phyloP scores from a whole-genome alignment of 2,888 invertebrate species.

The Merodon equestris region DNA sequence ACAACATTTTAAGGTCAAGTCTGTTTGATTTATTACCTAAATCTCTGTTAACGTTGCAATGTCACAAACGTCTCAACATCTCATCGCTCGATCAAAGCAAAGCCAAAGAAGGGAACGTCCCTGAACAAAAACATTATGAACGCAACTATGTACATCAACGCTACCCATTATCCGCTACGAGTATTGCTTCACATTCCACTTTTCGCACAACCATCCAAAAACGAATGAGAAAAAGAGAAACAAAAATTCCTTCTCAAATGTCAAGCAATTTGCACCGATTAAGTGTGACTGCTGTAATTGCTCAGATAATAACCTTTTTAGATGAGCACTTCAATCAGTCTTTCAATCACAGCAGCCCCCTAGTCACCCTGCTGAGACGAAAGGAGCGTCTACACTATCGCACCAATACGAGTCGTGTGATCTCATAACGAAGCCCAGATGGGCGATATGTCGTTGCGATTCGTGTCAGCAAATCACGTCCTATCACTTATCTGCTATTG shows the following conservation, averaged over 20 bases:
- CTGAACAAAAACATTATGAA: too few relatives aligned
- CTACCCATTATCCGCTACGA: too few relatives aligned
- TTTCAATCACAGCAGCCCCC: slow-evolving; percentile 3
- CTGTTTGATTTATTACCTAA: too few relatives aligned
- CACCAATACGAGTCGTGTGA: neutral
- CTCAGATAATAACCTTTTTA: neutral
- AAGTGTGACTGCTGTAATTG: slow-evolving; percentile 16
- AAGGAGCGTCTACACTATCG: neutral
- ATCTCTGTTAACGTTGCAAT: too few relatives aligned
- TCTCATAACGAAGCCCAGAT: neutral
- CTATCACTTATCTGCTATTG: neutral
- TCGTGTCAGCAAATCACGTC: slow-evolving; percentile 9
- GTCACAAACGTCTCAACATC: too few relatives aligned
- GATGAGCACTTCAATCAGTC: slow-evolving; percentile 3
- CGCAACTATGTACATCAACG: too few relatives aligned
- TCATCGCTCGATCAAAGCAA: too few relatives aligned
- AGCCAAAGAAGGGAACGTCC: too few relatives aligned
- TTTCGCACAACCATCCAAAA: neutral
- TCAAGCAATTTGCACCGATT: slow-evolving; percentile 11
- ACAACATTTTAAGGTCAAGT: too few relatives aligned
- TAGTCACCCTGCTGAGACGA: neutral
- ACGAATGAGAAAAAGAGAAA: neutral
- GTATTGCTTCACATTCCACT: too few relatives aligned
- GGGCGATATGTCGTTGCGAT: neutral
- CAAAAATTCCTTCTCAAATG: neutral